phyloP scores from a whole-genome alignment of 2,113 vertebrate genomes.

The Puffinus mauretanicus region DNA sequence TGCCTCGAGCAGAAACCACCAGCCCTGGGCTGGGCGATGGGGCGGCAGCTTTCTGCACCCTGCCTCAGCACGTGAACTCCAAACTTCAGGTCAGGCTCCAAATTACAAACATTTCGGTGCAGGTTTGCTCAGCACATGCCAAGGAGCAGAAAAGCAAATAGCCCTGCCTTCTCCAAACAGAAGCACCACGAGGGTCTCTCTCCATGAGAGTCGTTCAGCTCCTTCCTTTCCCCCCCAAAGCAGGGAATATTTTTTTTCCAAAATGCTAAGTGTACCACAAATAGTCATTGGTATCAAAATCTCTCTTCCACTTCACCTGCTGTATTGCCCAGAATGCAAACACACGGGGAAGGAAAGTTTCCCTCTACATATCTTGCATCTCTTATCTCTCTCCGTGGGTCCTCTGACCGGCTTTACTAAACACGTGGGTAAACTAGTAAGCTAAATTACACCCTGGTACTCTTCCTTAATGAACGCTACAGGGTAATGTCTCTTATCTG shows the following conservation, averaged over 20 bases:
- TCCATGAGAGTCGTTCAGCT: no score
- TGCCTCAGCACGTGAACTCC: neutral
- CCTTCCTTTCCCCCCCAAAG: neutral
- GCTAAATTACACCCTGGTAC: neutral
- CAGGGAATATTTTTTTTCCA: rapidly evolving
- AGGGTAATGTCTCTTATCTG: neutral
- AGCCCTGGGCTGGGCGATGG: neutral
- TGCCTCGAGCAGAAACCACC: neutral
- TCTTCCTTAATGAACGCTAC: neutral
- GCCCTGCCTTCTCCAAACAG: neutral
- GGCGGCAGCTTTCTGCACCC: neutral
- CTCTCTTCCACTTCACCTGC: neutral
- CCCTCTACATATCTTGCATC: neutral
- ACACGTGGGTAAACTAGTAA: neutral
- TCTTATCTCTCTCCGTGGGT: neutral
- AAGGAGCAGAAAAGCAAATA: neutral
- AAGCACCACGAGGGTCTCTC: rapidly evolving
- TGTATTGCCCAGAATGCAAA: neutral
- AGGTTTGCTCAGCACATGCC: neutral
- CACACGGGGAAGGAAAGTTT: rapidly evolving
- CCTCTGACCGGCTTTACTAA: neutral
- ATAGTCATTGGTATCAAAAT: neutral
- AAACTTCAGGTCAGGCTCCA: neutral
- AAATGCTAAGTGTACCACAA: neutral
- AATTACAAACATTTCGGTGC: rapidly evolving